Conservation (phyloP, 2,888 invertebrate genomes). For the Melanostoma scalare region DNA sequence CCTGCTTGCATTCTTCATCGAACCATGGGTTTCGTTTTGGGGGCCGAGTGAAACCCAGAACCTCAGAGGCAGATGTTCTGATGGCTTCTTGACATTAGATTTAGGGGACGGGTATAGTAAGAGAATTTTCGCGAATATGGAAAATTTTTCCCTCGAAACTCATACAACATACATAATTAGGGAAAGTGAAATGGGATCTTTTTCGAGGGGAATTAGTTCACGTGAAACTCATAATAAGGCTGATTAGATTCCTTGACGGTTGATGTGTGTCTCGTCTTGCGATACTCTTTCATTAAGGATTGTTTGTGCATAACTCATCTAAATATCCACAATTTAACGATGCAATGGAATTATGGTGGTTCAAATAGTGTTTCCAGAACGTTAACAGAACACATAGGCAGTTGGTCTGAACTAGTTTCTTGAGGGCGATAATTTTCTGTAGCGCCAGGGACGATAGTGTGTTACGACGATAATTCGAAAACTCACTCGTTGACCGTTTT, state of each 20-base stretch:
- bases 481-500: slow-evolving; percentile 6
- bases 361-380: slow-evolving; percentile 74
- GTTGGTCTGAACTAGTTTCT: slow-evolving; percentile 46
- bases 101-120: too few species aligned
- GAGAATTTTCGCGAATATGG: too few species aligned
- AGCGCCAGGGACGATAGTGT: slow-evolving; percentile 48
- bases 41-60: too few species aligned
- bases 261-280: slow-evolving; percentile 50
- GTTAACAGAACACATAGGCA: slow-evolving; percentile 72
- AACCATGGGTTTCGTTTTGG: too few species aligned
- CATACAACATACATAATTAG: too few species aligned
- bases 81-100: too few species aligned
- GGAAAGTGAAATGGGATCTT: too few species aligned
- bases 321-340: slow-evolving; percentile 44
- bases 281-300: slow-evolving; percentile 63
- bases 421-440: slow-evolving; percentile 47
- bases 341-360: slow-evolving; percentile 72
- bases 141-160: too few species aligned
- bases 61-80: too few species aligned
- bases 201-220: too few species aligned
- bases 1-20: too few species aligned
- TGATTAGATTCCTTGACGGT: slow-evolving; percentile 55
- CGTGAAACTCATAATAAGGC: too few species aligned
- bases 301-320: slow-evolving; percentile 67
- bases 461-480: slow-evolving; percentile 39